These are phyloP conservation scores for Heteractis magnifica DNA, from an alignment of 92 coral and sea anemone species.

Conservation along the genomic window DNA sequence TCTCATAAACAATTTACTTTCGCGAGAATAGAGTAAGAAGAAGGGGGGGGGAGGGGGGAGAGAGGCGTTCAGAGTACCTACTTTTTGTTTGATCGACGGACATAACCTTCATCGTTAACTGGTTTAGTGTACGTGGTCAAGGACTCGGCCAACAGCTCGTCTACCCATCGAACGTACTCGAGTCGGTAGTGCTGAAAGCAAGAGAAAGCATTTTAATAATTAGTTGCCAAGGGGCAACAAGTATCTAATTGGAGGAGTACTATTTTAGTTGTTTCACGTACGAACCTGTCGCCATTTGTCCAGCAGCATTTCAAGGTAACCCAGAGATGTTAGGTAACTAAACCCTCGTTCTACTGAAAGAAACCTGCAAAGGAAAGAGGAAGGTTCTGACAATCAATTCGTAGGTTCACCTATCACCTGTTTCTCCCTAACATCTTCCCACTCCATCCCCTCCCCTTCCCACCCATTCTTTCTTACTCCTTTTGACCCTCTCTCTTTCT, in stretches of 20 bases:
- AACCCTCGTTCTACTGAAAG: conserved; percentile 93
- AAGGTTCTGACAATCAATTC: not conserved
- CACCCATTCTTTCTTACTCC: no score
- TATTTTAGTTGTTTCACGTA: no score
- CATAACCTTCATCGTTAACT: conserved; percentile 76
- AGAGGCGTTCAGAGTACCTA: not conserved
- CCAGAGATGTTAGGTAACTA: conserved; percentile 61
- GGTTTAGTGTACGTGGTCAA: conserved; percentile 94
- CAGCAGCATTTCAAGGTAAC: conserved; percentile 68
- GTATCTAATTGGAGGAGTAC: no score
- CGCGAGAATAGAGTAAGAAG: not conserved
- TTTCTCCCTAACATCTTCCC: not conserved
- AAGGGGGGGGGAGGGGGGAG: no score
- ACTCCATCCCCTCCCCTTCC: no score
- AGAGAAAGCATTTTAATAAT: not conserved
- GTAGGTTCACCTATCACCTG: not conserved
- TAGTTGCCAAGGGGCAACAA: no score
- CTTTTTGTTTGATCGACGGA: conserved; percentile 82
- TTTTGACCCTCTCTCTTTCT: not conserved
- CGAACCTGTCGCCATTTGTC: conserved; percentile 88
- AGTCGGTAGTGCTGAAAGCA: conserved; percentile 56
- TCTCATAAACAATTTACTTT: not conserved
- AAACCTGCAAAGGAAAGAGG: conserved; percentile 47
- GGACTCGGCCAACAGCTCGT: conserved; percentile 87
- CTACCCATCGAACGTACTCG: conserved; percentile 96